Evolutionary conservation across 2,797 vertebrate species (phyloP).

Genomic region (Dendrocincla fuliginosa): DNA sequence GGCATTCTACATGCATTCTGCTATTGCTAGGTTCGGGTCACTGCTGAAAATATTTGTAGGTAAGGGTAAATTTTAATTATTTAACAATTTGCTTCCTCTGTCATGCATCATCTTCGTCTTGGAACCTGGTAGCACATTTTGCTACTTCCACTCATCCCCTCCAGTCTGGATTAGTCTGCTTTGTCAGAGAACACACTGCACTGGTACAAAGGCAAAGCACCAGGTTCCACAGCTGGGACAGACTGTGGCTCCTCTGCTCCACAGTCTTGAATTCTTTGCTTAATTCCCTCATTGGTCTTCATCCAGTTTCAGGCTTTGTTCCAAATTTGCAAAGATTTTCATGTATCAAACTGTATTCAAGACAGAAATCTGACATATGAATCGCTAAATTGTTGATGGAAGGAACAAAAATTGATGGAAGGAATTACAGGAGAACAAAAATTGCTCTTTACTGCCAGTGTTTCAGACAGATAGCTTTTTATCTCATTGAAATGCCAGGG

Average conservation of each 20-base stretch:
- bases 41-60: neutral
- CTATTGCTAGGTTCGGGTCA: neutral
- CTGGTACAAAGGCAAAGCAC: neutral
- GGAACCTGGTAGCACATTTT: neutral
- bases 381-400: neutral
- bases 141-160: neutral
- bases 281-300: neutral
- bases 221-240: neutral
- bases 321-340: neutral
- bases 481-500: neutral
- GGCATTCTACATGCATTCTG: neutral
- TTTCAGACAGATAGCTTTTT: neutral
- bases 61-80: neutral
- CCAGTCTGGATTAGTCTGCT: neutral
- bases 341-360: neutral
- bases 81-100: neutral
- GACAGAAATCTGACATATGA: neutral
- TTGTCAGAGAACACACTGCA: neutral
- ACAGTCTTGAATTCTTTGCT: neutral
- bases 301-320: neutral
- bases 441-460: neutral
- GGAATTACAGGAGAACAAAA: neutral
- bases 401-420: neutral
- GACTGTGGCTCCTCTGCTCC: neutral
- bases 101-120: fast-evolving